These are phyloP conservation scores for Apostichopus japonicus DNA, from an alignment of 35 echinoderm and acorn worm genomes.

Conservation along the genomic window DNA sequence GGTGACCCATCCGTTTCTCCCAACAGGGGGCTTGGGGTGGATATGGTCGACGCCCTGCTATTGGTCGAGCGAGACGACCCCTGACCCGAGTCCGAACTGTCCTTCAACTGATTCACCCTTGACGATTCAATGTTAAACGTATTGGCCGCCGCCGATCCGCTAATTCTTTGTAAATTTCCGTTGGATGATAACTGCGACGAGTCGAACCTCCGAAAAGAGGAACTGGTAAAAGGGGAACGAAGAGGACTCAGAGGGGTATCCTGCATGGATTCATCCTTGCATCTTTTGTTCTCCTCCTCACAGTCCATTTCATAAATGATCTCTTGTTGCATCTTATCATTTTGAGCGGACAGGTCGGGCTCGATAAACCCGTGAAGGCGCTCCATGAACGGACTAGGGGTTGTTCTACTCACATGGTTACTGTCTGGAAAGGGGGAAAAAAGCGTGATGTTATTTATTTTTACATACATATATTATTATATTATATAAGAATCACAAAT, in stretches of 20 bases:
- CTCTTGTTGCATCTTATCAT: slow-evolving; percentile 48
- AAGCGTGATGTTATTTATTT: no score
- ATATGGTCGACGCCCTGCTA: slow-evolving; percentile 73
- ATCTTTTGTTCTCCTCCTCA: slow-evolving; percentile 43
- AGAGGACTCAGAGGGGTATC: slow-evolving; percentile 2
- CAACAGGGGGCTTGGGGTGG: slow-evolving; percentile 84
- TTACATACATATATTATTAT: no score
- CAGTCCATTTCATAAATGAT: slow-evolving; percentile 65
- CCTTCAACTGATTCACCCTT: slow-evolving; percentile 67
- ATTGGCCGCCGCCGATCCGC: background rate
- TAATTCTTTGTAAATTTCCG: background rate
- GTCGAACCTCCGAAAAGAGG: background rate
- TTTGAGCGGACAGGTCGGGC: background rate
- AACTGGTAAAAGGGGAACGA: background rate
- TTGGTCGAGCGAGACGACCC: slow-evolving; percentile 75
- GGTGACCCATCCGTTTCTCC: slow-evolving; percentile 33
- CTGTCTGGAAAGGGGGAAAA: slow-evolving; percentile 52
- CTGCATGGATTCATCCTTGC: background rate
- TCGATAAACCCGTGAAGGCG: background rate
- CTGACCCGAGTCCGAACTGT: slow-evolving; percentile 82
- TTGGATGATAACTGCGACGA: background rate
- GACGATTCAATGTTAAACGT: slow-evolving; percentile 83
- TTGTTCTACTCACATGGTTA: slow-evolving; percentile 67
- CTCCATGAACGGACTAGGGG: slow-evolving; percentile 66
- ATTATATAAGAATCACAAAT: no score